Conservation (phyloP, 1,140 invertebrate genomes). For the Vanessa atalanta region DNA sequence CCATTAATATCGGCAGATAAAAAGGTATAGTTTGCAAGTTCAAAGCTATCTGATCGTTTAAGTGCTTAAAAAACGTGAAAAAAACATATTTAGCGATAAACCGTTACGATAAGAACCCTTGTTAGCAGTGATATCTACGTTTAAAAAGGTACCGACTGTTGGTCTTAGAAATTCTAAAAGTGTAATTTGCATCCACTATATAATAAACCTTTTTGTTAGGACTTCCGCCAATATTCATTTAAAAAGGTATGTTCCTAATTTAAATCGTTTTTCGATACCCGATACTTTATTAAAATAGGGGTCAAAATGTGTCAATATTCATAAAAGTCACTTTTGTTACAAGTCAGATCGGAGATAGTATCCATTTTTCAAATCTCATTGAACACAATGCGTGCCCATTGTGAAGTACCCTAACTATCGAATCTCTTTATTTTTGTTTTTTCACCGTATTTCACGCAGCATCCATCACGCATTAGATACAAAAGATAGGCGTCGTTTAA, state of each 20-base stretch:
- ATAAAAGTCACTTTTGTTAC: conserved; percentile 66
- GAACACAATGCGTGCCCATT: conserved; percentile 64
- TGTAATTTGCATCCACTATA: conserved; percentile 42
- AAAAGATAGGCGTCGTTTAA: conserved; percentile 80
- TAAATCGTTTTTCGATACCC: conserved; percentile 32
- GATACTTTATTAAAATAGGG: conserved; percentile 42
- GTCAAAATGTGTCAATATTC: conserved; percentile 52
- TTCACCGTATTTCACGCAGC: conserved; percentile 70
- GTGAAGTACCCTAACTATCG: conserved; percentile 60
- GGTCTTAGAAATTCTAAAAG: conserved; percentile 8
- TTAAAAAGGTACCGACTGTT: conserved; percentile 35
- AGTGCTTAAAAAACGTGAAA: conserved; percentile 45
- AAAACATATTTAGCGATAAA: conserved; percentile 58
- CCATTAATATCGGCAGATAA: conserved; percentile 58
- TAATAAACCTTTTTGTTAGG: conserved; percentile 34
- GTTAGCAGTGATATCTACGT: conserved; percentile 61
- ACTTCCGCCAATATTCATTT: conserved; percentile 47
- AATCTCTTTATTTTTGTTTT: conserved; percentile 71
- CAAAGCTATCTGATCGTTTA: conserved; percentile 64
- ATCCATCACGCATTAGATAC: conserved; percentile 76
- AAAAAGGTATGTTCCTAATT: conserved; percentile 26
- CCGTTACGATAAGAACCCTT: conserved; percentile 52
- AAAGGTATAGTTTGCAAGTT: conserved; percentile 66
- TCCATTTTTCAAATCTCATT: conserved; percentile 63
- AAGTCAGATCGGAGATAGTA: conserved; percentile 57